Evolutionary conservation across 2,113 vertebrate genomes (phyloP).

Genomic region (Bos indicus): DNA sequence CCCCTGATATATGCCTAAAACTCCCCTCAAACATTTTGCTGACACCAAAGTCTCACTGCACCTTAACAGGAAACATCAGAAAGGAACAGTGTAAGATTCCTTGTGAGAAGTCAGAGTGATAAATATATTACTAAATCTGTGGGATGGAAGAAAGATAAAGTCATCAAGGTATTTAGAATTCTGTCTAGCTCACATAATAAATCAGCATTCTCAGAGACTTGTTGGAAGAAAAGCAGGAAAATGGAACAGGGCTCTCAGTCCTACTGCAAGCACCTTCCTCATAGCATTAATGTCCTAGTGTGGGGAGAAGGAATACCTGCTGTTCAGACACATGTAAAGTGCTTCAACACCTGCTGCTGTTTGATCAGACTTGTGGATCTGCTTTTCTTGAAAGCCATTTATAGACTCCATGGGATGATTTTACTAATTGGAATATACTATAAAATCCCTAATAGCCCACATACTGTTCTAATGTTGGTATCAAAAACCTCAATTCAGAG

Average conservation of each 20-base stretch:
- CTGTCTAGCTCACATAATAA: neutral
- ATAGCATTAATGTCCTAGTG: neutral
- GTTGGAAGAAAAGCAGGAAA: neutral
- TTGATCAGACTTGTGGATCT: neutral
- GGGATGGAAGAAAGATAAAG: neutral
- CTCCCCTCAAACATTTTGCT: neutral
- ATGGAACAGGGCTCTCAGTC: neutral
- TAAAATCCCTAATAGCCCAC: neutral
- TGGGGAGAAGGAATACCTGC: neutral
- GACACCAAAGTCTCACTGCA: neutral
- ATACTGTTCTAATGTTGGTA: conserved; percentile 27
- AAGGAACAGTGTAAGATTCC: neutral
- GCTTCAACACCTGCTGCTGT: neutral
- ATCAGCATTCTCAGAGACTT: neutral
- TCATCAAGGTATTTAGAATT: neutral
- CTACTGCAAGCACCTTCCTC: neutral
- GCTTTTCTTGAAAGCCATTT: conserved; percentile 50
- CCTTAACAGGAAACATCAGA: neutral
- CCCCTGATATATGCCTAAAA: neutral
- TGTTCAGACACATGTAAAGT: neutral
- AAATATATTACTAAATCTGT: neutral
- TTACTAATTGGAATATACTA: neutral
- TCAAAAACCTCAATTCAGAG: neutral
- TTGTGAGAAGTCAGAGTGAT: neutral
- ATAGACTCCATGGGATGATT: conserved; percentile 31